Evolutionary conservation across 2,888 invertebrate genomes (phyloP), one percentile per base, ranked within the genome.

Genomic region (Xestia c-nigrum): DNA sequence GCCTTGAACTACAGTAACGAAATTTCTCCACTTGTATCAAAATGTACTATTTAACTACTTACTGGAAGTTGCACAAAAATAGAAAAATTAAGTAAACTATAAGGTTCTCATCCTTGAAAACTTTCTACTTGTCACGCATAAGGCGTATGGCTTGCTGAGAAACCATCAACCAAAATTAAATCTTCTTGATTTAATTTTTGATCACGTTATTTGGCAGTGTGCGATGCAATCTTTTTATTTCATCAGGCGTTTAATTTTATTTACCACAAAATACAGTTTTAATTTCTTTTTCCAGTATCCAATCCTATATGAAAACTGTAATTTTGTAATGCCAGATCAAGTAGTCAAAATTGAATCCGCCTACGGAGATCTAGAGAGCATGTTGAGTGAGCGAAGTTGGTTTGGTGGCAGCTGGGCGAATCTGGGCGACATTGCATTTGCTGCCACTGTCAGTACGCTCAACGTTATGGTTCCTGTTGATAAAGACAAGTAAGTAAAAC

Each of bases 391-490:
- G 0, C 89, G 89, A 0, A 81, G 59, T 50, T 95, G 92, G 92
- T 91, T 95, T 61, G 91, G 92, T 2, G 94, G 94, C 55, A 82
- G 89, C 72, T 90, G 89, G 89, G 86, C 91, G 9, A 91, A 91
- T 7, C 89, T 95, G 19, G 93, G 89, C 3, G 95, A 95, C 78
- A 93, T 95, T 31, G 86, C 91, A 43, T 82, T 95, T 16, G 92
- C 92, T 4, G 90, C 95, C 14, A 93, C 94, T 9, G 75, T 94
- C 81, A 95, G 94, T 87, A 93, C 95, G 16, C 83, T 95, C 19
- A 88, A 95, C 65, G 76, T 92, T 40, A 87, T 95, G 0, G 93
- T 94, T 16, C 95, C 95, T 5, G 85, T 95, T 31, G 92, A 95
- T 61, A 90, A 87, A 55, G 73, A 76, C 14, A 92, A 91, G 94